Conservation (phyloP, 1,140 invertebrate species). For the Brachionus manjavacas region DNA sequence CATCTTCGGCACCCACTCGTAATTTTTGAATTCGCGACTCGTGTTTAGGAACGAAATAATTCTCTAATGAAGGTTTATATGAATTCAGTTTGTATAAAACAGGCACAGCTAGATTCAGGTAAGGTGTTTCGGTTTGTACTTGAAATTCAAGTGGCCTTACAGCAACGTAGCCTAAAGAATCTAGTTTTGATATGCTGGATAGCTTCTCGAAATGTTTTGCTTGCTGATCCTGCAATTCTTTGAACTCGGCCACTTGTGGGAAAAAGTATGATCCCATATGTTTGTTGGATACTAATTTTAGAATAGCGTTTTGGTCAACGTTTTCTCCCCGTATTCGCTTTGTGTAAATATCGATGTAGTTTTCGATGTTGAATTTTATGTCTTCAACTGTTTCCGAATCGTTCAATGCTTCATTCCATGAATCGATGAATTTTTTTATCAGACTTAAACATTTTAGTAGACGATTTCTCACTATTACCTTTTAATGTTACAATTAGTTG, state of each 20-base stretch:
- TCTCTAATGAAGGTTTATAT: not conserved
- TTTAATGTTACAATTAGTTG: not conserved
- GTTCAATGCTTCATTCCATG: slow-evolving; percentile 9
- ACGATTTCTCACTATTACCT: slow-evolving; percentile 39
- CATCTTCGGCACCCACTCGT: slow-evolving; percentile 52
- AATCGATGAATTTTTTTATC: slow-evolving; percentile 17
- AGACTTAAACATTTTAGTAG: not conserved
- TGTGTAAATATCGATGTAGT: not conserved
- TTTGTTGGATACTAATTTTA: not conserved
- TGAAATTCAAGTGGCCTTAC: slow-evolving; percentile 49
- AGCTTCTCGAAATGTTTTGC: slow-evolving; percentile 40
- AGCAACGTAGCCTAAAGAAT: slow-evolving; percentile 46
- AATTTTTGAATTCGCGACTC: slow-evolving; percentile 43
- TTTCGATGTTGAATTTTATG: slow-evolving; percentile 17
- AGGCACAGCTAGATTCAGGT: slow-evolving; percentile 46
- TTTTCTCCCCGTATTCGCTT: not conserved
- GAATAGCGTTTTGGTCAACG: not conserved
- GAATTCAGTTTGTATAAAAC: slow-evolving; percentile 6
- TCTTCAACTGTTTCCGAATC: not conserved
- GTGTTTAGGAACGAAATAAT: slow-evolving; percentile 1
- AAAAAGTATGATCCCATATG: slow-evolving; percentile 1
- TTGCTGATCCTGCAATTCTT: slow-evolving; percentile 39
- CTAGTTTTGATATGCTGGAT: slow-evolving; percentile 20
- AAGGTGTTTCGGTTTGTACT: slow-evolving; percentile 53
- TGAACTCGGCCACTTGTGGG: slow-evolving; percentile 17